These are phyloP conservation scores for Pipistrellus kuhlii DNA, from an alignment of 2,797 vertebrate genomes.

Conservation along the genomic window DNA sequence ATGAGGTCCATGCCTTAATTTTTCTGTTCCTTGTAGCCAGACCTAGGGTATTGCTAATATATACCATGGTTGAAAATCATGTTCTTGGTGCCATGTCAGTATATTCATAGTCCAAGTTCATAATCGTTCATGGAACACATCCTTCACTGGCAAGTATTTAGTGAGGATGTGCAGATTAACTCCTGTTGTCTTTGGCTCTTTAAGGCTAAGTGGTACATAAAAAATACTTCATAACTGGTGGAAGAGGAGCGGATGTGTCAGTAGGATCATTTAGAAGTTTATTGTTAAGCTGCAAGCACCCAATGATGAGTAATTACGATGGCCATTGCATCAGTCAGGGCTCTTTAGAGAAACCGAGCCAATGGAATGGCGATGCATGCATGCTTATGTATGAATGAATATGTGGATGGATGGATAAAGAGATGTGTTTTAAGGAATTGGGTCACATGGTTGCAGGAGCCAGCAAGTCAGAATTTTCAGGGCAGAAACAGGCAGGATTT, in stretches of 20 bases:
- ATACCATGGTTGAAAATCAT: not conserved
- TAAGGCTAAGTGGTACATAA: not conserved
- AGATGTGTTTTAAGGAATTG: not conserved
- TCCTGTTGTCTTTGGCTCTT: not conserved
- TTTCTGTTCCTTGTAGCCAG: not conserved
- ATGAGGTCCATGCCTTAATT: not conserved
- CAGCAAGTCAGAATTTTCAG: not conserved
- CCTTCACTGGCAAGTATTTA: not conserved
- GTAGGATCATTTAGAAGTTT: not conserved
- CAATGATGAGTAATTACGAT: not conserved
- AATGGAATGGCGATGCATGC: not conserved
- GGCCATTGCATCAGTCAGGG: not conserved
- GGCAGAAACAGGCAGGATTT: not conserved
- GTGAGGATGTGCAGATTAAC: not conserved
- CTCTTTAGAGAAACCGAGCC: not conserved
- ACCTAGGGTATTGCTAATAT: not conserved
- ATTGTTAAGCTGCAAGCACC: not conserved
- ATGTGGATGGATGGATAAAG: not conserved
- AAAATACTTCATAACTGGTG: not conserved
- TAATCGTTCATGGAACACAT: not conserved
- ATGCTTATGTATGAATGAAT: not conserved
- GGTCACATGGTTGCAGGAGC: not conserved
- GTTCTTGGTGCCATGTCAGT: not conserved
- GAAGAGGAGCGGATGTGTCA: not conserved
- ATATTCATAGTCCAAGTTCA: not conserved